Evolutionary conservation across 2,113 vertebrate genomes (phyloP).

Genomic region (Pseudopodoces humilis): DNA sequence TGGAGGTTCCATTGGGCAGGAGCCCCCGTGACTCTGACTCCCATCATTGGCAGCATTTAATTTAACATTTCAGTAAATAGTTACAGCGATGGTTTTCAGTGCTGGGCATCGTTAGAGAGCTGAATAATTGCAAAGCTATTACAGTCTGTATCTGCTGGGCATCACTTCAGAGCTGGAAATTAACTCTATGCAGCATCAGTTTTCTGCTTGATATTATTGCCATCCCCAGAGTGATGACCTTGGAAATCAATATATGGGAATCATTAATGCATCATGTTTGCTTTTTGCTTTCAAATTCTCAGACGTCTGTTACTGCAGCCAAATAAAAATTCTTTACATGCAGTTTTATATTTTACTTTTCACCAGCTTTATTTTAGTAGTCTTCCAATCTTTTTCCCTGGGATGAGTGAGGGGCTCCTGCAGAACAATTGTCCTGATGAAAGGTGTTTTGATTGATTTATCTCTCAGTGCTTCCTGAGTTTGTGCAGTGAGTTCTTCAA

Average conservation of each 20-base stretch:
- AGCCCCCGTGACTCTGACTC: background rate
- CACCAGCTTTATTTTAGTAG: background rate
- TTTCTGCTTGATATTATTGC: background rate
- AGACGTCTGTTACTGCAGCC: background rate
- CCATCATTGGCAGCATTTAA: background rate
- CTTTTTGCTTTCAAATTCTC: background rate
- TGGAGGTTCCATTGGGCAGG: background rate
- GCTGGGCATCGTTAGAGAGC: background rate
- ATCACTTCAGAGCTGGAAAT: background rate
- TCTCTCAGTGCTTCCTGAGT: accelerated
- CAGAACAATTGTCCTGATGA: background rate
- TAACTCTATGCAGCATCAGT: background rate
- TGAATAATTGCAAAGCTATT: background rate
- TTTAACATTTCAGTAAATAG: constrained; percentile 24
- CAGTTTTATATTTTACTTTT: background rate
- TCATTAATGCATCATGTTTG: background rate
- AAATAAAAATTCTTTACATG: background rate
- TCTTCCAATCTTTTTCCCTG: background rate
- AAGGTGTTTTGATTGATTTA: too few species aligned
- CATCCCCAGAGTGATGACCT: background rate
- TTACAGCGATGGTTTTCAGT: background rate
- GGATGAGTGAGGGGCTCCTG: background rate
- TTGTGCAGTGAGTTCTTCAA: background rate
- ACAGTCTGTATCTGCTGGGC: background rate
- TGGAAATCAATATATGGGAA: background rate